phyloP scores from a whole-genome alignment of 1,140 invertebrate species.

The Ganaspis sp. region DNA sequence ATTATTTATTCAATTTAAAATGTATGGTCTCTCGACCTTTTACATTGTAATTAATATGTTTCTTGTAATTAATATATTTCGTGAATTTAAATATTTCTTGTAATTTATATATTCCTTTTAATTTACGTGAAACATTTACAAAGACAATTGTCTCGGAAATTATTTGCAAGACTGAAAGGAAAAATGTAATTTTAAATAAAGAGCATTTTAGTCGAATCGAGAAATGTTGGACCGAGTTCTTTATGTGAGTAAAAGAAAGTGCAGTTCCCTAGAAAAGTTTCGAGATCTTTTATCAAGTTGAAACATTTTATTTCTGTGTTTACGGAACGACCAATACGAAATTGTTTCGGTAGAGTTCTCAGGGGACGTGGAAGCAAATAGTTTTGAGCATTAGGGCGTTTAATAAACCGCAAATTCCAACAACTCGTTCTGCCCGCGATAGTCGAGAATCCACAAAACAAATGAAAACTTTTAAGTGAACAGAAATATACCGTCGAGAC shows the following conservation, averaged over 20 bases:
- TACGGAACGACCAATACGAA: conserved; percentile 34
- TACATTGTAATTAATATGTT: too few relatives aligned
- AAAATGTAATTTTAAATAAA: background rate
- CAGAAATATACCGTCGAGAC: conserved; percentile 22
- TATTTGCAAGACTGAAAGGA: too few relatives aligned
- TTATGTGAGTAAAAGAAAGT: background rate
- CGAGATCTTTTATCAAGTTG: conserved; percentile 33
- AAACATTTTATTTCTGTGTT: conserved; percentile 39
- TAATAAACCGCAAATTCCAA: conserved; percentile 34
- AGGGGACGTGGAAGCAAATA: conserved; percentile 27
- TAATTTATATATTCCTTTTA: too few relatives aligned
- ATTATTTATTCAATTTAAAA: too few relatives aligned
- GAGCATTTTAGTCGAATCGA: background rate
- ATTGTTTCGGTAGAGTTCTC: conserved; percentile 41
- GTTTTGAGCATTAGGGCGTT: conserved; percentile 27
- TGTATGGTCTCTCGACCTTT: too few relatives aligned
- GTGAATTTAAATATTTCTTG: too few relatives aligned
- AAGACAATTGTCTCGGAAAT: too few relatives aligned
- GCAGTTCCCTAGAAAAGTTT: background rate
- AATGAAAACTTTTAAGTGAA: conserved; percentile 21
- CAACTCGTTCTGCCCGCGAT: background rate
- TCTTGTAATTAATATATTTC: too few relatives aligned
- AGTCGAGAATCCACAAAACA: conserved; percentile 13
- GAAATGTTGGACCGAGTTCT: background rate
- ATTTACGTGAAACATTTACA: too few relatives aligned